A percentile compares a stretch with the other conserved stretches of the same genome.
phyloP scores from a whole-genome alignment of 2,797 vertebrate species.

The Lutjanus argentimaculatus region DNA sequence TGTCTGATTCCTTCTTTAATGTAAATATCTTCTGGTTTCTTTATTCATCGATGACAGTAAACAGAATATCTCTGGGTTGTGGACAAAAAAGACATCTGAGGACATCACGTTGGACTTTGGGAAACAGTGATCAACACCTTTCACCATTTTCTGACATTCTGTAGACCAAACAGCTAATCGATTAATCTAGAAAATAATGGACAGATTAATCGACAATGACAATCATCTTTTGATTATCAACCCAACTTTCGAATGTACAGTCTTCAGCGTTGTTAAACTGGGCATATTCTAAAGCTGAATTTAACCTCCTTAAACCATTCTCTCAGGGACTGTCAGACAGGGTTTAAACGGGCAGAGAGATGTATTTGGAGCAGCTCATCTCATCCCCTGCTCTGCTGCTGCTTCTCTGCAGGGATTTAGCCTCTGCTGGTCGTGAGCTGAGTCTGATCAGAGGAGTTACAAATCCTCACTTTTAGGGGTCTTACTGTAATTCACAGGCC shows the following conservation, averaged over 20 bases:
- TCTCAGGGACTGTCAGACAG: constrained; percentile 25
- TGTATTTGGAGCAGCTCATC: constrained; percentile 56
- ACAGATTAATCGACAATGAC: too few species aligned
- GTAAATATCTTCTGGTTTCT: too few species aligned
- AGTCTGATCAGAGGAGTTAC: constrained; percentile 83
- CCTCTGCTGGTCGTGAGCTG: constrained; percentile 72
- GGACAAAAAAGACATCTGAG: too few species aligned
- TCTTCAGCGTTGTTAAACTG: neutral
- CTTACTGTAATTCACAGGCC: constrained; percentile 84
- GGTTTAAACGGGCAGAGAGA: constrained; percentile 54
- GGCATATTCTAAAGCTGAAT: constrained; percentile 43
- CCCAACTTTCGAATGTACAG: neutral
- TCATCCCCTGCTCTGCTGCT: constrained; percentile 53
- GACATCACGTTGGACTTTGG: too few species aligned
- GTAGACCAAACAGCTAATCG: too few species aligned
- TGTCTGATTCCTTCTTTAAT: too few species aligned
- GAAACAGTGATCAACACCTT: too few species aligned
- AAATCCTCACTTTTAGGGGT: constrained; percentile 81
- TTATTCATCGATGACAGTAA: too few species aligned
- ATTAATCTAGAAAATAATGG: too few species aligned
- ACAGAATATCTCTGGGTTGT: too few species aligned
- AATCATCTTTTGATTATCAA: too few species aligned
- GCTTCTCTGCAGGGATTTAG: constrained; percentile 74
- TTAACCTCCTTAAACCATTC: constrained; percentile 25
- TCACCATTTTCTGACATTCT: too few species aligned